Evolutionary conservation across 2,888 invertebrate genomes (phyloP).

Genomic region (Oeneis ivallda): DNA sequence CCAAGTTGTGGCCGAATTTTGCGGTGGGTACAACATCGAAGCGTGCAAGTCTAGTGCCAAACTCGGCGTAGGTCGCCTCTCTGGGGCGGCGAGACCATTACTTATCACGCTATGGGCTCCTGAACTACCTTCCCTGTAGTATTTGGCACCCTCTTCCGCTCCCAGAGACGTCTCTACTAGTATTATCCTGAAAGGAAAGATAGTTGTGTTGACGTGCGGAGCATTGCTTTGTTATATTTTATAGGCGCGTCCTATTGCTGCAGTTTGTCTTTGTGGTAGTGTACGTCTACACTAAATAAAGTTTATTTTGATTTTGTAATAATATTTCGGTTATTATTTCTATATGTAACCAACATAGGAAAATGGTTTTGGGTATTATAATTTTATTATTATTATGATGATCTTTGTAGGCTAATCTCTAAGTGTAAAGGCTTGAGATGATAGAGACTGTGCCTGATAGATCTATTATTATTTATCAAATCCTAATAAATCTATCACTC

Average conservation of each 20-base stretch:
- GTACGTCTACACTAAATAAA: too few species aligned
- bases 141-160: constrained; percentile 52
- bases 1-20: constrained; percentile 31
- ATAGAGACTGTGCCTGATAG: too few species aligned
- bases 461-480: too few species aligned
- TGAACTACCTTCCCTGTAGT: constrained; percentile 58
- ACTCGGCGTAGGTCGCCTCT: constrained; percentile 51
- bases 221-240: constrained; percentile 18
- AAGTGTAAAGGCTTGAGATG: too few species aligned
- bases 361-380: too few species aligned
- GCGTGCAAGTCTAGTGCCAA: constrained; percentile 58
- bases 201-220: not conserved
- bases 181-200: constrained; percentile 53
- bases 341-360: too few species aligned
- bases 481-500: too few species aligned
- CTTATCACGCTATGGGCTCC: constrained; percentile 66
- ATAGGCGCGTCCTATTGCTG: constrained; percentile 14
- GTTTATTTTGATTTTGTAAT: not conserved
- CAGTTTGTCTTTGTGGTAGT: not conserved
- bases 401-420: too few species aligned
- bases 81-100: constrained; percentile 50
- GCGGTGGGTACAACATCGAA: constrained; percentile 57
- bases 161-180: constrained; percentile 58
- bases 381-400: too few species aligned
- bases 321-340: too few species aligned